Evolutionary conservation across 2,113 vertebrate genomes (phyloP).

Genomic region (Clarias macrocephalus): DNA sequence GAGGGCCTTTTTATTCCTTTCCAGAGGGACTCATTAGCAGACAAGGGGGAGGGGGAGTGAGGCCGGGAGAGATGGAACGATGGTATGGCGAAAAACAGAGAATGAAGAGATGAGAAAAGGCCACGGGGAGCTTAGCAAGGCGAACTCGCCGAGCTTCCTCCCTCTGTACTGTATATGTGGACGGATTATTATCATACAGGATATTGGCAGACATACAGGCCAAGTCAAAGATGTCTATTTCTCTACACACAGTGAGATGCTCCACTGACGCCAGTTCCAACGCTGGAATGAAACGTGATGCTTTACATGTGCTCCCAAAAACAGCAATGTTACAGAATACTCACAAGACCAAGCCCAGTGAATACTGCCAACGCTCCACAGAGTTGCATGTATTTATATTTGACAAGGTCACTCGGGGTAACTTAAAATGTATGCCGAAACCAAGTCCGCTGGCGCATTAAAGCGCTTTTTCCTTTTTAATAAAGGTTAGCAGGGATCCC

Average conservation of each 20-base stretch:
- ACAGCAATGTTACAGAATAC: constrained; percentile 45
- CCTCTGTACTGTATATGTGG: constrained; percentile 1
- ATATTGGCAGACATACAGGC: constrained; percentile 41
- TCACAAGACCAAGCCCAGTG: constrained; percentile 25
- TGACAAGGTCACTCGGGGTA: constrained; percentile 45
- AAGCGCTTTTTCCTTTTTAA: constrained; percentile 23
- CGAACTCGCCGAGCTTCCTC: background rate
- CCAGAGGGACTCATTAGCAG: constrained; percentile 57
- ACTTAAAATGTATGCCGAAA: constrained; percentile 31
- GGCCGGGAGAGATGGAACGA: constrained; percentile 32
- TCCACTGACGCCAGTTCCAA: constrained; percentile 39
- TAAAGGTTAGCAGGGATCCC: constrained; percentile 6
- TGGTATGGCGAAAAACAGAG: constrained; percentile 23
- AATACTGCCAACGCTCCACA: constrained; percentile 46
- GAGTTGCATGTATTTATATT: constrained; percentile 41
- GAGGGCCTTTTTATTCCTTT: constrained; percentile 54
- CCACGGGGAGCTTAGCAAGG: constrained; percentile 9
- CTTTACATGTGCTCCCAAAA: constrained; percentile 45
- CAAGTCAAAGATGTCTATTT: constrained; percentile 46
- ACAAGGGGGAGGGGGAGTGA: background rate
- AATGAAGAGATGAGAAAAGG: constrained; percentile 9
- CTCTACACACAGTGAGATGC: constrained; percentile 34
- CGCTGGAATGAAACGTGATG: constrained; percentile 45
- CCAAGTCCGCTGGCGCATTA: background rate
- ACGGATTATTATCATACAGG: constrained; percentile 48